Evolutionary conservation across 2,888 invertebrate genomes (phyloP).

Genomic region (Eugnorisma glareosa): DNA sequence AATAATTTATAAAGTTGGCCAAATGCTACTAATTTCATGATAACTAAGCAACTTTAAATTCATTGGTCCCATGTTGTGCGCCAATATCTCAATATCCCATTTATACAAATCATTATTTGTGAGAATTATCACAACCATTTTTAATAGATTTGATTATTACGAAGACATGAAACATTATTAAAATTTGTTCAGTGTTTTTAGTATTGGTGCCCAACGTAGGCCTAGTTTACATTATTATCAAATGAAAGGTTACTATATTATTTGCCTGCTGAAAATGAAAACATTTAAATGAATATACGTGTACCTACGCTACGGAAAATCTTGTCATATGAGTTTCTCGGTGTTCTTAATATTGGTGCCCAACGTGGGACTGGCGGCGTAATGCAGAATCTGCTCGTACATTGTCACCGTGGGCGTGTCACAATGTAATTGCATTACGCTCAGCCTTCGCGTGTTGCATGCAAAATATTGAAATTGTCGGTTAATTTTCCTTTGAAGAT

Average conservation of each 20-base stretch:
- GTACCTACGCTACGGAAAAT: neutral
- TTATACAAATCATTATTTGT: neutral
- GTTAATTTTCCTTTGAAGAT: constrained; percentile 70
- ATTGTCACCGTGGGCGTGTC: constrained; percentile 64
- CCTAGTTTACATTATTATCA: neutral
- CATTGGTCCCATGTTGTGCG: neutral
- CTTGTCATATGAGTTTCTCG: neutral
- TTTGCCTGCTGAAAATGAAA: neutral
- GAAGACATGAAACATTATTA: neutral
- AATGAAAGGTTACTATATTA: neutral
- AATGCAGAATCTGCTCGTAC: constrained; percentile 65
- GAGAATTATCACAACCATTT: neutral
- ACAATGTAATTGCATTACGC: constrained; percentile 75
- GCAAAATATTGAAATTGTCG: constrained; percentile 76
- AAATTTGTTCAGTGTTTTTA: neutral
- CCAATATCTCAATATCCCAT: neutral
- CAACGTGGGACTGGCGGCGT: constrained; percentile 40
- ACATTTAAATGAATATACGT: neutral
- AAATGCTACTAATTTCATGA: too few relatives aligned
- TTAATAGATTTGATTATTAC: neutral
- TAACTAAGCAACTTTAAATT: neutral
- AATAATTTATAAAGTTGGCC: neutral
- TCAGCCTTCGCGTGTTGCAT: constrained; percentile 72
- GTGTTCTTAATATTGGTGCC: constrained; percentile 48
- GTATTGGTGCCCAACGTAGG: neutral